These are phyloP conservation scores for Zaprionus africanus DNA, from an alignment of 1,140 invertebrate species.

Conservation along the genomic window DNA sequence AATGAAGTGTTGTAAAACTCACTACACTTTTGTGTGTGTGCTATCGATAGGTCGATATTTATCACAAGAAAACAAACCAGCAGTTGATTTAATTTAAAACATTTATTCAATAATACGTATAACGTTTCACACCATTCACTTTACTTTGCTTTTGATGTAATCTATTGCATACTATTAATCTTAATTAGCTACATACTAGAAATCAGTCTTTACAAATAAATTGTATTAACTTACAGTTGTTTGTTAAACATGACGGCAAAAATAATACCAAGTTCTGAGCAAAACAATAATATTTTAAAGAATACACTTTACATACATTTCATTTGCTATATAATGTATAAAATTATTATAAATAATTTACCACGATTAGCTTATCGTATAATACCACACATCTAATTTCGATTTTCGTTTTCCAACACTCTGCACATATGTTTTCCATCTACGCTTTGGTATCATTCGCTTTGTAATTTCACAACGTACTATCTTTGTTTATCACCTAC, in stretches of 20 bases:
- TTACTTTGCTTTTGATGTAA: constrained; percentile 29
- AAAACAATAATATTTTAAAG: constrained; percentile 54
- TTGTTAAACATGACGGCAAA: constrained; percentile 30
- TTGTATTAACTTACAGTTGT: constrained; percentile 63
- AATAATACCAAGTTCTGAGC: constrained; percentile 65
- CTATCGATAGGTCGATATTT: constrained; percentile 8
- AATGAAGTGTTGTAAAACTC: constrained; percentile 56
- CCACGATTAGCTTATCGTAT: constrained; percentile 38
- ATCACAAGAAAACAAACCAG: background rate
- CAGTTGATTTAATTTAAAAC: constrained; percentile 52
- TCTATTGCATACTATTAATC: constrained; percentile 55
- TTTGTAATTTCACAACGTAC: constrained; percentile 72
- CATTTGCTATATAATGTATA: constrained; percentile 39
- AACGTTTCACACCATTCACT: constrained; percentile 51
- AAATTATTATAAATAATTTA: constrained; percentile 28
- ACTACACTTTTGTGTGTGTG: background rate
- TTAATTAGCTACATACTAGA: constrained; percentile 63
- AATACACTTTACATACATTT: constrained; percentile 34
- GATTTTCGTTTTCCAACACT: constrained; percentile 55
- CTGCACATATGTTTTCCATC: constrained; percentile 60
- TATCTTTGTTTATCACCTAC: constrained; percentile 26
- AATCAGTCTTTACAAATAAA: constrained; percentile 81
- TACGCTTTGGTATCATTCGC: constrained; percentile 64
- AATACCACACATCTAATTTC: constrained; percentile 60
- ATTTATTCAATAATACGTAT: constrained; percentile 71